phyloP scores from a whole-genome alignment of 2,113 vertebrate species.

The Sporophila hypoxantha region DNA sequence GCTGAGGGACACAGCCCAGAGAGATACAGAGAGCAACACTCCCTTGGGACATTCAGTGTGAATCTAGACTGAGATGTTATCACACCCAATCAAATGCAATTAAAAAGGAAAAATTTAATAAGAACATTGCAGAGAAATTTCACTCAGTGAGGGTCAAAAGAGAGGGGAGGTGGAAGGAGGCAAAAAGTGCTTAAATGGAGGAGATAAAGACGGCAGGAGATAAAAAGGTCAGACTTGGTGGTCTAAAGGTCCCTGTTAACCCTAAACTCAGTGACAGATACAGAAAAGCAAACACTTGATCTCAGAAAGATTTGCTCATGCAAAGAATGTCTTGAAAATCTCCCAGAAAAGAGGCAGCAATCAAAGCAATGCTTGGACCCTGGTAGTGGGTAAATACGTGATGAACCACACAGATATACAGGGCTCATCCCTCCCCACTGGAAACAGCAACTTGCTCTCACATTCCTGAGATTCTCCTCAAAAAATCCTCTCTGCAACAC shows the following conservation, averaged over 20 bases:
- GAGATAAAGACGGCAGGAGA: constrained; percentile 24
- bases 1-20: too few relatives aligned
- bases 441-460: background rate
- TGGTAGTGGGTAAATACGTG: background rate
- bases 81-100: background rate
- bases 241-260: constrained; percentile 22
- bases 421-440: background rate
- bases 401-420: background rate
- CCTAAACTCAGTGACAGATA: constrained; percentile 13
- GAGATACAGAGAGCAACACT: background rate
- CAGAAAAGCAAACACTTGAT: constrained; percentile 34
- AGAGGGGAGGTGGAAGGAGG: background rate
- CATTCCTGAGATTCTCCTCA: constrained; percentile 8
- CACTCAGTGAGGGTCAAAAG: background rate
- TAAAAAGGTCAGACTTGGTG: constrained; percentile 29
- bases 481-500: background rate
- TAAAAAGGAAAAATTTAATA: background rate
- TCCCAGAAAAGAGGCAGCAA: background rate
- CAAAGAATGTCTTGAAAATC: constrained; percentile 17
- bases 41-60: background rate
- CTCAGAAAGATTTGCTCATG: background rate
- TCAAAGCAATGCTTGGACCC: background rate
- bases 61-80: background rate
- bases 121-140: background rate
- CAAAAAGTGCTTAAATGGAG: background rate